A percentile compares a stretch with the other conserved stretches of the same genome.
Conservation (phyloP, 2,888 invertebrate genomes). For the Cremastinae sp. region DNA sequence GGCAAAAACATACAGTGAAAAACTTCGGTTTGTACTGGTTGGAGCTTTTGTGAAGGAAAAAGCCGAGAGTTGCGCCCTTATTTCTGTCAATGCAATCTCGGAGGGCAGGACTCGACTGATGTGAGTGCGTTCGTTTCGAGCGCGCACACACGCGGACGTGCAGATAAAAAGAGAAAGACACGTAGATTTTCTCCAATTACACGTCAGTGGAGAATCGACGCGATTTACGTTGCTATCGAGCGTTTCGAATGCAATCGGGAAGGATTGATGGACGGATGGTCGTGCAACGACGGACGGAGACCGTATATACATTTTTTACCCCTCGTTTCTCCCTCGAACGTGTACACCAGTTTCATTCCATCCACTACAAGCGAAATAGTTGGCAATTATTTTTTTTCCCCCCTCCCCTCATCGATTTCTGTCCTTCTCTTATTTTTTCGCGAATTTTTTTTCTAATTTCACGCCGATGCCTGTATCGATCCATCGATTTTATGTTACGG, state of each 20-base stretch:
- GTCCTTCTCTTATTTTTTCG: not conserved
- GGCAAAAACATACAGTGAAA: constrained; percentile 15
- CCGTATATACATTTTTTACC: not conserved
- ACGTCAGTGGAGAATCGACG: constrained; percentile 40
- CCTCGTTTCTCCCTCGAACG: not conserved
- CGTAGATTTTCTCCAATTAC: constrained; percentile 51
- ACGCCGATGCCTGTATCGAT: constrained; percentile 26
- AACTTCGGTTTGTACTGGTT: not conserved
- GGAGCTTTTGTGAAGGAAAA: not conserved
- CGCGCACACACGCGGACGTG: not conserved
- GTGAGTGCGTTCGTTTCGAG: constrained; percentile 31
- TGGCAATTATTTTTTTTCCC: constrained; percentile 32
- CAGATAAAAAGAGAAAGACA: constrained; percentile 17
- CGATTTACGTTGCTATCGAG: constrained; percentile 50
- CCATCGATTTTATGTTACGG: constrained; percentile 25
- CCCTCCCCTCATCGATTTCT: no score
- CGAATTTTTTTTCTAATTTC: constrained; percentile 15
- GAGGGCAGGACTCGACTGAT: constrained; percentile 21
- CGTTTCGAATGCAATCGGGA: constrained; percentile 47
- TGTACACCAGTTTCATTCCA: not conserved
- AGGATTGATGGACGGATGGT: constrained; percentile 46
- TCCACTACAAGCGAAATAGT: constrained; percentile 28
- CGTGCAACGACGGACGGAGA: constrained; percentile 3
- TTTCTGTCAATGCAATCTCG: constrained; percentile 2
- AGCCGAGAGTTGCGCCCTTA: not conserved